Base-by-base conservation (phyloP, 2,113 vertebrate genomes). In the Suncus etruscus region DNA sequence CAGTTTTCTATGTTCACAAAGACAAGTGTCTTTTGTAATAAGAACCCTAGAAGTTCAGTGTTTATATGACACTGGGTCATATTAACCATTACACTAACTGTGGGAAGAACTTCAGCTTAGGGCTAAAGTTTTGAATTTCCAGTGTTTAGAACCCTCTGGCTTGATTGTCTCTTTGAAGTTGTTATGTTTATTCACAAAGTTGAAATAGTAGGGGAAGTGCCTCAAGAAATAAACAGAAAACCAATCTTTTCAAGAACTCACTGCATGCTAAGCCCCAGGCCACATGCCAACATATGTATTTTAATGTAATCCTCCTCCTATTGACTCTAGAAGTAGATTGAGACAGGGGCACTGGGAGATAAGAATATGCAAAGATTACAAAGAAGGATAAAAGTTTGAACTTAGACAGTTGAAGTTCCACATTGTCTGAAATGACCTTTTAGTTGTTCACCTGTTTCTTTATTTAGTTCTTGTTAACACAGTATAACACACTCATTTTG, bases 1-100 rank as follows among this genome's bases (percentile, higher is more conserved):
- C 74, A 51, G 27, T 39, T 95, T 94, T 84, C 65, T 87, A 25
- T 86, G 81, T 94, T 78, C n/a, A 15, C 32, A 92, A 83, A 29
- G 51, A 65, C 16, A 83, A 61, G 0, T 7, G 8, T 39, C 48
- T 89, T 94, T 68, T 31, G 66, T 72, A 47, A 85, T 32, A 15
- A 70, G 66, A 91, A n/a, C 47, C 75, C 69, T 27, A 58, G 54
- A 84, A 58, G 45, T 66, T 29, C 61, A 77, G 3, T 72, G 25
- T 89, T 88, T 81, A 29, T 80, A 24, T 66, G 73, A 45, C 45
- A 45, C 20, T 22, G 65, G 68, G 15, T n/a, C 31, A 54, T 8
- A 27, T 20, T 72, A 39, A 24, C 0, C 39, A 39, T 39, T 39
- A 39, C 39, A 39, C 5, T 39, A 3, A 39, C 39, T 39, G 39